Conservation (phyloP, 2,113 vertebrate genomes). For the Melanostigma gelatinosum region DNA sequence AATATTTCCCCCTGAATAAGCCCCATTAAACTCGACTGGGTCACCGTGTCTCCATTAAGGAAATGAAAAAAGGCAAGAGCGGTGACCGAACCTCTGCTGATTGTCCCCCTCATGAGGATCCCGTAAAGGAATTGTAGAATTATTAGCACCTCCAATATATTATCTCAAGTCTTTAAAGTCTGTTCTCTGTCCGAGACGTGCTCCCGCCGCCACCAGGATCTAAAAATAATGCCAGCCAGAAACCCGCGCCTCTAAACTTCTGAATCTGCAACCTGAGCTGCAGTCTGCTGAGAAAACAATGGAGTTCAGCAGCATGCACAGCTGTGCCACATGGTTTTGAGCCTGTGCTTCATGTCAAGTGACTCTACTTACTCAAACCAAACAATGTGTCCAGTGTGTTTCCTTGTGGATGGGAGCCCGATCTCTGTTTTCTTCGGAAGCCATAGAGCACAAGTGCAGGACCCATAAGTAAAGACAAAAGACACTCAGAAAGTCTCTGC, state of each 20-base stretch:
- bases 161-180: slow-evolving; percentile 43
- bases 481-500: not conserved
- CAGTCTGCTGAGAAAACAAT: slow-evolving; percentile 62
- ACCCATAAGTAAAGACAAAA: slow-evolving; percentile 12
- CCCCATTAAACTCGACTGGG: slow-evolving; percentile 57
- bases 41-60: slow-evolving; percentile 70
- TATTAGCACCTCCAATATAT: slow-evolving; percentile 60
- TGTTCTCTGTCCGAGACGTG: slow-evolving; percentile 21
- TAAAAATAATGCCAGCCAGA: slow-evolving; percentile 54
- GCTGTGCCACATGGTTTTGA: slow-evolving; percentile 35
- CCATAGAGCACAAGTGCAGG: not conserved
- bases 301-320: slow-evolving; percentile 48
- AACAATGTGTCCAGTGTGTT: slow-evolving; percentile 72
- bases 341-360: slow-evolving; percentile 69
- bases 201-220: slow-evolving; percentile 23
- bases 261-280: slow-evolving; percentile 55
- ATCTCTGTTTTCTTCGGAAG: slow-evolving; percentile 14
- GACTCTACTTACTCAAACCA: slow-evolving; percentile 74
- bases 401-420: slow-evolving; percentile 37
- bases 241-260: slow-evolving; percentile 49
- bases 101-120: slow-evolving; percentile 64
- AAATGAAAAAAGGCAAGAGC: slow-evolving; percentile 66
- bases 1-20: slow-evolving; percentile 61
- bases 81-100: slow-evolving; percentile 57
- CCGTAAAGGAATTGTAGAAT: slow-evolving; percentile 64